Evolutionary conservation across 2,797 vertebrate species (phyloP), one percentile per base, ranked within the genome.

Genomic region (Stomatorhinus walkeri): DNA sequence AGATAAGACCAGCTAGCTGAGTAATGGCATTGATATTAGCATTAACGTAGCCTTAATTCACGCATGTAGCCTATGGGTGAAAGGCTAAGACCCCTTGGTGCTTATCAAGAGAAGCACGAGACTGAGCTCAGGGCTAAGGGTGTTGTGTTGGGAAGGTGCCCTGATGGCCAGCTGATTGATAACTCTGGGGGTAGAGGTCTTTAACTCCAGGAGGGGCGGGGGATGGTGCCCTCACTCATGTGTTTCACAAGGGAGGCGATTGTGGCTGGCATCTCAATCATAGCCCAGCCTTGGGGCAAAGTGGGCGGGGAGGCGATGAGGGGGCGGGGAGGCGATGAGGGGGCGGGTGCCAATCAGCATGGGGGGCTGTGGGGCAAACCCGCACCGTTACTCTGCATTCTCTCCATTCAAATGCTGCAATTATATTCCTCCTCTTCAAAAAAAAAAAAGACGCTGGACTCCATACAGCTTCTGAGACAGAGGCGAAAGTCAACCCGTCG

Each of bases 401-500:
- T 89, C 88, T 24, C 72, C 32, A 88, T 85, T 93, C 89, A 85
- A 90, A 87, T 87, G 48, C 85, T 86, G 61, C 91, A 88, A 90
- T 93, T 93, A 92, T 92, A 93, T 93, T 91, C 89, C 89, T 87
- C 72, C 90, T 83, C 90, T 76, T 90, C 92, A 94, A 5, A 93
- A 94, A 56, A 93, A 92, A 90, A 91, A 24, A 90, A 90, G 91
- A 91, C 88, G 91, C 90, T 93, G 95, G 94, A 96, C 94, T 96
- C 91, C 92, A 94, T 94, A 94, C 92, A 90, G 91, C 92, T 89
- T 86, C 4, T 94, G 92, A 94, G 95, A 95, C 95, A 93, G 92
- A 85, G 86, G 94, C 87, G 92, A 92, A 95, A 96, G 95, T 96
- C 95, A 95, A 94, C 93, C 94, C 94, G 91, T 93, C 93, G 93